These are phyloP conservation scores for Zaprionus ghesquierei DNA, from an alignment of 1,140 invertebrate genomes.

Conservation along the genomic window DNA sequence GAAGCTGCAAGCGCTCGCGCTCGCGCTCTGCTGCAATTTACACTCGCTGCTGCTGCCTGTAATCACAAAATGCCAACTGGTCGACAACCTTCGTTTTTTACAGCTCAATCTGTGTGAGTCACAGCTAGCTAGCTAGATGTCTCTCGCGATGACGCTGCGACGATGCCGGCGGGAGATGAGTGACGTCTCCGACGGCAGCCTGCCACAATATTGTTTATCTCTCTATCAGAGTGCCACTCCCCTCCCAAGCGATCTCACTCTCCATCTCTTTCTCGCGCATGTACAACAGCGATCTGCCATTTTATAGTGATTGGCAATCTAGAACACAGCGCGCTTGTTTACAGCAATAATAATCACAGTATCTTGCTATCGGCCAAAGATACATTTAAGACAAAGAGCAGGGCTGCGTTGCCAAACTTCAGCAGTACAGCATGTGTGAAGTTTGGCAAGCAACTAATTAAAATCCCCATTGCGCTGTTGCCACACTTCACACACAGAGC, in stretches of 20 bases:
- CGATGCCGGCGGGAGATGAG: neutral
- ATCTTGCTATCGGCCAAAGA: conserved; percentile 35
- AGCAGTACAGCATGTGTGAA: neutral
- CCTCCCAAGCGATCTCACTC: too few relatives aligned
- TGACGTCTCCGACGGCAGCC: neutral
- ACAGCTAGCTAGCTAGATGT: neutral
- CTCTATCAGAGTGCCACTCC: neutral
- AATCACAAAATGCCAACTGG: conserved; percentile 42
- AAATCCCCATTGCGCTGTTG: neutral
- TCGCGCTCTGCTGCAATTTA: neutral
- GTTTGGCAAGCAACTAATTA: neutral
- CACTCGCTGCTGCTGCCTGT: neutral
- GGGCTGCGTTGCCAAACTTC: conserved; percentile 10
- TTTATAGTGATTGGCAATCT: conserved; percentile 46
- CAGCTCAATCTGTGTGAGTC: conserved; percentile 37
- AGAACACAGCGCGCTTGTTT: conserved; percentile 42
- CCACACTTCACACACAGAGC: neutral
- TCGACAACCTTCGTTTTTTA: conserved; percentile 5
- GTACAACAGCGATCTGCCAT: conserved; percentile 40
- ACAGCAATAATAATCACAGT: conserved; percentile 39
- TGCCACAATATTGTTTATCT: conserved; percentile 8
- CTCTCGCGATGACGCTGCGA: conserved; percentile 6
- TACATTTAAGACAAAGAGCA: neutral
- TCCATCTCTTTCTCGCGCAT: neutral
- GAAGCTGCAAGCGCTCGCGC: neutral